Evolutionary conservation across 2,797 vertebrate species (phyloP).

Genomic region (Astyanax mexicanus): DNA sequence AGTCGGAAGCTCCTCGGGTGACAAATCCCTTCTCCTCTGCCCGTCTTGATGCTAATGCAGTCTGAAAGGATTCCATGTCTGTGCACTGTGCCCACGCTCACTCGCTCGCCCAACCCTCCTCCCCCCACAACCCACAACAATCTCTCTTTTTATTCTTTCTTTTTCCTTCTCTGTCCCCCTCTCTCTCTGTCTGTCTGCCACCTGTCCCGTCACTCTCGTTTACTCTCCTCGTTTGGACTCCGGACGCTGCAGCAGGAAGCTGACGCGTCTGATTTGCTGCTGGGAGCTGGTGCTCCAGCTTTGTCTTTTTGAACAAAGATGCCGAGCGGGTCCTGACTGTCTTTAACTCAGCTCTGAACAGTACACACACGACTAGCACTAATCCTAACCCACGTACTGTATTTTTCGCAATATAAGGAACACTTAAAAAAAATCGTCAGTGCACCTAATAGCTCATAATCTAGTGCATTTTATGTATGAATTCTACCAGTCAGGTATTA

Average conservation of each 20-base stretch:
- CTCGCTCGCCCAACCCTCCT: constrained; percentile 12
- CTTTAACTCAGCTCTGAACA: neutral
- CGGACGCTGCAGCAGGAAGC: constrained; percentile 12
- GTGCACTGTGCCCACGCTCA: constrained; percentile 59
- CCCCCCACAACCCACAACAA: too few relatives aligned
- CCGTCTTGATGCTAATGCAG: constrained; percentile 70
- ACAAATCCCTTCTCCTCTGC: constrained; percentile 68
- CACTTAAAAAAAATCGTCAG: too few relatives aligned
- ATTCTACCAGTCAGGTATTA: too few relatives aligned
- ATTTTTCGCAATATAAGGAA: too few relatives aligned
- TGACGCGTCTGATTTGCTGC: too few relatives aligned
- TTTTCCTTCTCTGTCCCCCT: neutral
- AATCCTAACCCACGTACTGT: constrained; percentile 29
- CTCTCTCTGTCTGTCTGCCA: neutral
- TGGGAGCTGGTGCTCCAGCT: neutral
- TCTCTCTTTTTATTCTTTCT: constrained; percentile 29
- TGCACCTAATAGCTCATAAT: too few relatives aligned
- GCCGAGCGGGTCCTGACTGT: neutral
- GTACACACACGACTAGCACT: constrained; percentile 22
- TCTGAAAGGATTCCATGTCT: constrained; percentile 67
- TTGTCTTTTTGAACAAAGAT: neutral
- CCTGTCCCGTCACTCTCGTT: constrained; percentile 21
- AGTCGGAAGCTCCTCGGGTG: constrained; percentile 62
- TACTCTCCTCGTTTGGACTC: constrained; percentile 16
- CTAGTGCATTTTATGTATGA: too few relatives aligned